Evolutionary conservation across 2,888 invertebrate genomes (phyloP).

Genomic region (Acronicta psi): DNA sequence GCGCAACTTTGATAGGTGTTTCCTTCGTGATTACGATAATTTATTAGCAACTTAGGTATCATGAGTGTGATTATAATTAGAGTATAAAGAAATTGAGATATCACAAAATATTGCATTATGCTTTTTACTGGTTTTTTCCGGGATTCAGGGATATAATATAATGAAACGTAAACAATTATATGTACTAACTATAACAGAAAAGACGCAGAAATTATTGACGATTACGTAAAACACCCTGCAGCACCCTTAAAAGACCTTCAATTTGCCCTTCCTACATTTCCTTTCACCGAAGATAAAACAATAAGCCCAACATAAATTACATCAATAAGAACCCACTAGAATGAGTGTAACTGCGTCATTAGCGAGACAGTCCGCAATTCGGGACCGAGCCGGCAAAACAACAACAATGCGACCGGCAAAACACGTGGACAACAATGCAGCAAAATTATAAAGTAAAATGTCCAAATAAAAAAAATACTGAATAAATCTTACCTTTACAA

Average conservation of each 20-base stretch:
- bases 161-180: too few species aligned
- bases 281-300: background rate
- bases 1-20: too few species aligned
- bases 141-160: too few species aligned
- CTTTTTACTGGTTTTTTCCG: too few species aligned
- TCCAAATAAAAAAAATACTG: background rate
- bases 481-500: constrained; percentile 76
- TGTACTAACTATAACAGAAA: too few species aligned
- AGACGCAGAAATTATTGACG: too few species aligned
- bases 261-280: background rate
- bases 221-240: background rate
- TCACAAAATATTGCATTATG: too few species aligned
- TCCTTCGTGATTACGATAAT: too few species aligned
- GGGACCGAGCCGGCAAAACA: constrained; percentile 27
- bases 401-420: constrained; percentile 25
- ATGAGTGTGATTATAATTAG: too few species aligned
- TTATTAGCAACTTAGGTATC: too few species aligned
- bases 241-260: background rate
- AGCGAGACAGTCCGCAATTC: constrained; percentile 5
- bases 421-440: constrained; percentile 30
- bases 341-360: constrained; percentile 38
- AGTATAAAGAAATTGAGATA: too few species aligned
- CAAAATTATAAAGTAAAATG: background rate
- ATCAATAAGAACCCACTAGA: constrained; percentile 16
- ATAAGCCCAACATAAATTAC: constrained; percentile 10